These are phyloP conservation scores for Beris chalybata DNA, from an alignment of 2,888 invertebrate genomes.

Conservation along the genomic window DNA sequence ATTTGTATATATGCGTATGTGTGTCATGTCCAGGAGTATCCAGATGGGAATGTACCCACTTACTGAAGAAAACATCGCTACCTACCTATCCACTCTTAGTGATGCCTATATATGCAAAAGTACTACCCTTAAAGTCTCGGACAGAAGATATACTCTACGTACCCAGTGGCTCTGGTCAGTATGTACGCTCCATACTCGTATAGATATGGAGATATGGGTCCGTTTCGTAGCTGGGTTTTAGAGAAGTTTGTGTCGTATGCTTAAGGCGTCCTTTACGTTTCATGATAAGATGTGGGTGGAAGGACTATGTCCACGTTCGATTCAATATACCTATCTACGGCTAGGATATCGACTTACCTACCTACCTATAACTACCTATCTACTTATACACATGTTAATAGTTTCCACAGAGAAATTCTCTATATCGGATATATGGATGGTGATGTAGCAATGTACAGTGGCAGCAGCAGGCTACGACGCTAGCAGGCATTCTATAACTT, in stretches of 20 bases:
- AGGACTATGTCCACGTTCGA: slow-evolving; percentile 40
- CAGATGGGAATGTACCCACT: slow-evolving; percentile 37
- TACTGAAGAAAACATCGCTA: slow-evolving; percentile 30
- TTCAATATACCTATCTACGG: slow-evolving; percentile 35
- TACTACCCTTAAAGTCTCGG: slow-evolving; percentile 26
- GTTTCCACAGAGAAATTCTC: slow-evolving; percentile 25
- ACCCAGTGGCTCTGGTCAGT: not conserved
- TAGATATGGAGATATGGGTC: slow-evolving; percentile 23
- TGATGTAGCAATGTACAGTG: not conserved
- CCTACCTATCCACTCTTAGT: slow-evolving; percentile 17
- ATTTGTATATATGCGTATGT: slow-evolving; percentile 30
- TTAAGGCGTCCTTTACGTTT: slow-evolving; percentile 42
- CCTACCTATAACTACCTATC: slow-evolving; percentile 6
- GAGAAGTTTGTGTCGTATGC: slow-evolving; percentile 39
- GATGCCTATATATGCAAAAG: slow-evolving; percentile 26
- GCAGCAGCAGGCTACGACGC: slow-evolving; percentile 5
- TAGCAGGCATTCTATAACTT: slow-evolving; percentile 38
- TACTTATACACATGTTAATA: slow-evolving; percentile 37
- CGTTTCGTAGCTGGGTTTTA: slow-evolving; percentile 14
- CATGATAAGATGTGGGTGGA: slow-evolving; percentile 43
- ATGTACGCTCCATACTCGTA: slow-evolving; percentile 9
- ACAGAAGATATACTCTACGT: slow-evolving; percentile 10
- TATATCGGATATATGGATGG: slow-evolving; percentile 5
- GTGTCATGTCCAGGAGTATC: slow-evolving; percentile 30
- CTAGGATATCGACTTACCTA: slow-evolving; percentile 15